Conservation (phyloP, 2,888 invertebrate species). For the Lasioglossum morio region DNA sequence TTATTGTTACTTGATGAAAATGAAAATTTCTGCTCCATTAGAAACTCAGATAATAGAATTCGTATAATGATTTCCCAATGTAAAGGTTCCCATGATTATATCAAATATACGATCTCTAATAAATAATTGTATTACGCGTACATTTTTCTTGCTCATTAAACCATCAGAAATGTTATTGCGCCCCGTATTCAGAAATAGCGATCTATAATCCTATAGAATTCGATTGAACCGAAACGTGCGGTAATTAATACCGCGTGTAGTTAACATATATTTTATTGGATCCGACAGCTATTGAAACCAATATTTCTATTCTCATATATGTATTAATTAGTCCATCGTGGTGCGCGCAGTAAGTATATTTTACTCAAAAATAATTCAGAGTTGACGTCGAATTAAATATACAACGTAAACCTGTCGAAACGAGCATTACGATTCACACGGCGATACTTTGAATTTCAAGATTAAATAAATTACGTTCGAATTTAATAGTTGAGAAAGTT, state of each 20-base stretch:
- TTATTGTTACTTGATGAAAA: too few species aligned
- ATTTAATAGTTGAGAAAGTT: not conserved
- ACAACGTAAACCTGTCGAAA: not conserved
- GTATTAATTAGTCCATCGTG: not conserved
- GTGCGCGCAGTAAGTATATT: not conserved
- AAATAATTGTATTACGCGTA: too few species aligned
- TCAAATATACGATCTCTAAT: too few species aligned
- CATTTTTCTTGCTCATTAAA: not conserved
- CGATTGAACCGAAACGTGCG: not conserved
- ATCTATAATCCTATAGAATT: not conserved
- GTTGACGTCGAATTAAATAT: not conserved
- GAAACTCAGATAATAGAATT: not conserved
- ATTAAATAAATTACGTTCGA: not conserved
- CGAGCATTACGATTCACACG: not conserved
- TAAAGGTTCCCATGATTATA: not conserved
- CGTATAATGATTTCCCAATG: not conserved
- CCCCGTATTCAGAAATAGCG: not conserved
- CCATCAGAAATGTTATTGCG: not conserved
- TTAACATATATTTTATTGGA: not conserved
- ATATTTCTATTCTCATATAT: not conserved
- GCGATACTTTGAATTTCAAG: not conserved
- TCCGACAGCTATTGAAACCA: not conserved
- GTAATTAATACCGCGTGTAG: conserved; percentile 12
- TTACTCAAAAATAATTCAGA: not conserved
- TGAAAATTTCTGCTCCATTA: not conserved